phyloP scores from a whole-genome alignment of 2,113 vertebrate genomes.

The Ceyx cyanopectus region DNA sequence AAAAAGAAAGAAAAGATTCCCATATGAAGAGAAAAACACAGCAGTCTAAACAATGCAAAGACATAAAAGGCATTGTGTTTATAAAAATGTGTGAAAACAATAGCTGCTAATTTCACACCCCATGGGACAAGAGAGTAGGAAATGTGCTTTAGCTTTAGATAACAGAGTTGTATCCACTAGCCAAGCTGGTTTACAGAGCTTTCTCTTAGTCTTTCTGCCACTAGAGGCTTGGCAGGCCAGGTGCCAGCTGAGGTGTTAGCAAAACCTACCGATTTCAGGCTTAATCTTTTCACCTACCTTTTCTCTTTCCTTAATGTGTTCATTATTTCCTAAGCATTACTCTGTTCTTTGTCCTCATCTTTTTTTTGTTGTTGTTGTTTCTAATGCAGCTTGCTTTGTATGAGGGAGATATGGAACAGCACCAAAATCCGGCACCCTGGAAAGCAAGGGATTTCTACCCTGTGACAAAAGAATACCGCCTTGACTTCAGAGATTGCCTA shows the following conservation, averaged over 20 bases:
- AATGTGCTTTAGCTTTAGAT: slow-evolving; percentile 83
- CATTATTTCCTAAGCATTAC: slow-evolving; percentile 89
- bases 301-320: slow-evolving; percentile 86
- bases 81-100: slow-evolving; percentile 81
- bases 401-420: slow-evolving; percentile 89
- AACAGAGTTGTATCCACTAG: slow-evolving; percentile 74
- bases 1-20: slow-evolving; percentile 31
- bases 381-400: slow-evolving; percentile 93
- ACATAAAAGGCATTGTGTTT: slow-evolving; percentile 81
- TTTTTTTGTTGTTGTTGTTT: slow-evolving; percentile 76
- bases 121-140: slow-evolving; percentile 74
- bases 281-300: slow-evolving; percentile 96
- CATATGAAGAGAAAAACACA: slow-evolving; percentile 65
- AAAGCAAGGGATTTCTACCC: slow-evolving; percentile 91
- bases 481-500: slow-evolving; percentile 99
- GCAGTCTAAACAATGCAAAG: slow-evolving; percentile 72
- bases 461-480: slow-evolving; percentile 95
- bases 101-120: slow-evolving; percentile 85
- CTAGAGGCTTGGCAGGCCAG: slow-evolving; percentile 78
- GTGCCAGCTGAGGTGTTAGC: slow-evolving; percentile 82
- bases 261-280: slow-evolving; percentile 81
- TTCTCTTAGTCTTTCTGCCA: slow-evolving; percentile 67
- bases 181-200: slow-evolving; percentile 74
- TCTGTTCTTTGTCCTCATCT: slow-evolving; percentile 85
- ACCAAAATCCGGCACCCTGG: slow-evolving; percentile 90